Evolutionary conservation across 2,797 vertebrate genomes (phyloP), one percentile per base, ranked within the genome.

Genomic region (Darevskia nairensis): DNA sequence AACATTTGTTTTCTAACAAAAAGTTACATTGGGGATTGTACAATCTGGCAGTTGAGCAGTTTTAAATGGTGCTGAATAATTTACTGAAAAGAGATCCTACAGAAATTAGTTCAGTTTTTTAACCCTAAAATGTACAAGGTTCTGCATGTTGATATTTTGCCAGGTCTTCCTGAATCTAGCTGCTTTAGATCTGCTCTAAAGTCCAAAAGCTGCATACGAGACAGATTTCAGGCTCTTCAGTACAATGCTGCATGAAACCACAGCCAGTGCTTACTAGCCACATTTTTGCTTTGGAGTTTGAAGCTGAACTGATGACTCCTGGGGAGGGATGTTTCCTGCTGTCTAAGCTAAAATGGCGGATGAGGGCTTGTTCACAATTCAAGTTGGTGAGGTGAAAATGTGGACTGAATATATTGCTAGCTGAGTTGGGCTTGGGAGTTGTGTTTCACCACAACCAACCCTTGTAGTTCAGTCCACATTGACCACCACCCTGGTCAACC

Each of bases 1-100:
- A 89, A 89, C 87, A 91, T 94, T 93, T 91, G 87, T 94, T 95
- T 96, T 89, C 82, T 80, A 88, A 86, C 82, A 50, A 89, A 88
- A 88, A 92, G 50, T 82, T 76, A 82, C 27, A 50, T 21, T 66
- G 66, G 71, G 44, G 90, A 90, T 88, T 86, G 71, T 84, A 84
- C 89, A 90, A 93, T 86, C 59, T 90, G 69, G 59, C 59, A 46
- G 59, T 86, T 93, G 90, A 92, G 89, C 74, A 89, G 87, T 82
- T 86, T 93, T 91, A 89, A 92, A 94, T 89, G 86, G 71, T 82
- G 76, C 87, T 90, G 92, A 94, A 91, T 93, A 91, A 93, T 66
- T 35, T 85, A 91, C 61, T 82, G 50, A 66, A 81, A 89, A 7
- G 61, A 82, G 79, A 39, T 86, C 61, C 85, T 93, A 87, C 90